Base-by-base conservation (phyloP, 1,140 invertebrate genomes). In the Drosophila erecta region DNA sequence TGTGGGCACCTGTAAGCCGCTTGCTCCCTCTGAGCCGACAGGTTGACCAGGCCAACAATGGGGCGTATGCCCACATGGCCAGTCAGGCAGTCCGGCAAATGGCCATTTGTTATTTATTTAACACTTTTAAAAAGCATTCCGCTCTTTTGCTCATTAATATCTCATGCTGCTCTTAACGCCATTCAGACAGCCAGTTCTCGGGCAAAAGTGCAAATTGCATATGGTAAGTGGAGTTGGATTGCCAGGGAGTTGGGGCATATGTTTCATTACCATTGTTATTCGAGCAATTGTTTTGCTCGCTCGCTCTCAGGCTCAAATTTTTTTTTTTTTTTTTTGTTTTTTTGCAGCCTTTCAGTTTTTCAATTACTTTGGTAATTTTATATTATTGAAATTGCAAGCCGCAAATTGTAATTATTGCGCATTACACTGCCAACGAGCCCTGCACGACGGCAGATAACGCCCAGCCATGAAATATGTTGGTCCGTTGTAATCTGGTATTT, bases 301-400 rank as follows among this genome's bases (percentile, higher is more conserved):
- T 44, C 47, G n/a, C 46, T 15, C 24, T 15, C 14, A 5, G 12
- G 10, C 54, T 27, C 59, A 54, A n/a, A n/a, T n/a, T n/a, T 56
- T 43, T 47, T 71, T 50, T n/a, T 47, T 61, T 50, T 11, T 24
- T 35, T 50, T 14, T 53, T 61, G 11, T 17, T 44, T 44, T 43
- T 44, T 44, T 20, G 15, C 40, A 41, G 40, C 35, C 49, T 10
- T 66, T 64, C 51, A 35, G 57, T 72, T 65, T 77, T 83, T 76
- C 74, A 89, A 83, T 87, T 80, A 90, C 87, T 90, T 90, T 90
- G 81, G 83, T 87, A 90, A 90, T 90, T 90, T 90, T 75, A 90
- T 90, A 90, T 90, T 90, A 83, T 83, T 83, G 83, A 90, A 90
- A 90, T 90, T 78, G 80, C 75, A 90, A 53, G 73, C 77, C 87